phyloP scores from a whole-genome alignment of 1,140 invertebrate genomes.

The Heliconius congener region DNA sequence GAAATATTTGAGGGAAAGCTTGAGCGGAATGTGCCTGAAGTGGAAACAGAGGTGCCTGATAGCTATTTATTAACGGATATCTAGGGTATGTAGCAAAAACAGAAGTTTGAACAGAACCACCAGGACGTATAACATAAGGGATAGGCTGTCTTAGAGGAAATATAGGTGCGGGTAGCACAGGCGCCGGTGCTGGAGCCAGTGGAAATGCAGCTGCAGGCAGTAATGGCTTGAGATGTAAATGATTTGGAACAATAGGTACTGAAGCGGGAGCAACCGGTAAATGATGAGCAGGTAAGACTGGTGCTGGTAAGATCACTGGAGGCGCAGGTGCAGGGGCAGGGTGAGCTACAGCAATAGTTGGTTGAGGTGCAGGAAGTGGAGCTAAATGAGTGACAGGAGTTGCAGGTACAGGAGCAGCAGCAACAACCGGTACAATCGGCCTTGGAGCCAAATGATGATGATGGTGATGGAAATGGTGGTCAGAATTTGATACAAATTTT shows the following conservation, averaged over 20 bases:
- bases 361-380: slow-evolving; percentile 44
- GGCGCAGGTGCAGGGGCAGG: slow-evolving; percentile 51
- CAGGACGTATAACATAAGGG: slow-evolving; percentile 69
- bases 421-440: slow-evolving; percentile 58
- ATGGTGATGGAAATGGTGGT: slow-evolving; percentile 71
- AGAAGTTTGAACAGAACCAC: slow-evolving; percentile 73
- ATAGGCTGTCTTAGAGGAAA: slow-evolving; percentile 51
- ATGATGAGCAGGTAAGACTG: slow-evolving; percentile 47
- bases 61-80: slow-evolving; percentile 66
- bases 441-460: slow-evolving; percentile 68
- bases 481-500: slow-evolving; percentile 62
- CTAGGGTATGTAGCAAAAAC: slow-evolving; percentile 74
- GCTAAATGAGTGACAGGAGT: slow-evolving; percentile 32
- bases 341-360: slow-evolving; percentile 51
- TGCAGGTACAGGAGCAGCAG: slow-evolving; percentile 38
- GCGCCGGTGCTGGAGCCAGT: slow-evolving; percentile 42
- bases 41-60: slow-evolving; percentile 56
- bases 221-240: slow-evolving; percentile 40
- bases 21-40: slow-evolving; percentile 39
- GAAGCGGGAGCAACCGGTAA: slow-evolving; percentile 49
- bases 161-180: slow-evolving; percentile 44
- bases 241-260: slow-evolving; percentile 46
- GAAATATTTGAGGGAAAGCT: slow-evolving; percentile 48
- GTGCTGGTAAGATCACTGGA: slow-evolving; percentile 20
- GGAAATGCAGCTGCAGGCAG: slow-evolving; percentile 51